These are phyloP conservation scores for Chionodraco myersi DNA, from an alignment of 2,113 vertebrate species.

Conservation along the genomic window DNA sequence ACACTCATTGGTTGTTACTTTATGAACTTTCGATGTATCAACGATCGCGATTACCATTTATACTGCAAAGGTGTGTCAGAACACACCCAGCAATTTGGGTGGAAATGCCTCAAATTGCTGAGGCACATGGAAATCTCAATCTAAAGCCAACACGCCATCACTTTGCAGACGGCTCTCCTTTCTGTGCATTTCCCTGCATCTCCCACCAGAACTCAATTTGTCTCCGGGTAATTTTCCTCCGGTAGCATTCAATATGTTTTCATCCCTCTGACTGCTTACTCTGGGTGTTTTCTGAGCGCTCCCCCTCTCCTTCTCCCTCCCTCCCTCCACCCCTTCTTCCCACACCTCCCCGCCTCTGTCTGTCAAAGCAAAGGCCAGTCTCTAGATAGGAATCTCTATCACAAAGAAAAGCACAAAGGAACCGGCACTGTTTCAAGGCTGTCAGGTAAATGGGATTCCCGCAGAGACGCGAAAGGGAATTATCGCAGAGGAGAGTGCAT, in stretches of 20 bases:
- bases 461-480: slow-evolving; percentile 51
- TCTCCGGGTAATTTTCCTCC: slow-evolving; percentile 58
- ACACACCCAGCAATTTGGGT: slow-evolving; percentile 22
- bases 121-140: slow-evolving; percentile 30
- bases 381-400: slow-evolving; percentile 67
- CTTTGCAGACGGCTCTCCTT: slow-evolving; percentile 12
- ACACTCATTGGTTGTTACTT: too few species aligned
- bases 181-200: slow-evolving; percentile 47
- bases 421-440: slow-evolving; percentile 44
- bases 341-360: slow-evolving; percentile 5
- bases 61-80: slow-evolving; percentile 30
- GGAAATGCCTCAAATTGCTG: slow-evolving; percentile 18
- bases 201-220: slow-evolving; percentile 69
- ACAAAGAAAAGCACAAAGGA: slow-evolving; percentile 66
- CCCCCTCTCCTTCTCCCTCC: background rate
- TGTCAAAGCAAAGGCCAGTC: slow-evolving; percentile 69
- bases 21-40: background rate
- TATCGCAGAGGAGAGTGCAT: slow-evolving; percentile 34
- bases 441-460: slow-evolving; percentile 73
- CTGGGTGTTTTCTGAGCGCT: slow-evolving; percentile 53
- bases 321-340: background rate
- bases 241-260: slow-evolving; percentile 70
- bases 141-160: slow-evolving; percentile 3
- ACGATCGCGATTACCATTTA: slow-evolving; percentile 38
- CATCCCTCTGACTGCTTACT: slow-evolving; percentile 68